Percentiles rank a stretch among this genome's conserved stretches.
Evolutionary conservation across 2,888 invertebrate genomes (phyloP).

Genomic region (Pasiphila rectangulata): DNA sequence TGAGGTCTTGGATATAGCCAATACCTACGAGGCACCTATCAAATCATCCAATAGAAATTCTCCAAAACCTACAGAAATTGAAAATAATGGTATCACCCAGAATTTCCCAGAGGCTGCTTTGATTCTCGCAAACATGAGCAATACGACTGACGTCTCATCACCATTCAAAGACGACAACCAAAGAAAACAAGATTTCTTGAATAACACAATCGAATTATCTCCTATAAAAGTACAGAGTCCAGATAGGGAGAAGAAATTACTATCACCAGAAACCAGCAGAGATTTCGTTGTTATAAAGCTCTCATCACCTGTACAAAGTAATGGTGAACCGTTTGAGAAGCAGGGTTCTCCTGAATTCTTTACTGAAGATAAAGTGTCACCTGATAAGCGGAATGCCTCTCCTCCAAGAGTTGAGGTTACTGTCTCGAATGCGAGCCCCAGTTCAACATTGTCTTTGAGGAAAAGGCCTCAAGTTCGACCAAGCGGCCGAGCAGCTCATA

Average conservation of each 20-base stretch:
- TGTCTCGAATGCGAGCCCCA: conserved; percentile 54
- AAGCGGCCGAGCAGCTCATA: conserved; percentile 69
- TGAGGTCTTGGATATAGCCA: neutral
- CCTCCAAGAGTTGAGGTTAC: conserved; percentile 58
- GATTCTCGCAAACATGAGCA: conserved; percentile 23
- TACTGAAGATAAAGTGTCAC: conserved; percentile 68
- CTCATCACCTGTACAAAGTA: conserved; percentile 61
- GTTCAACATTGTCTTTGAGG: conserved; percentile 63
- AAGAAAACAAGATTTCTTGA: conserved; percentile 77
- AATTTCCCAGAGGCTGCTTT: conserved; percentile 9
- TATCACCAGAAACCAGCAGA: conserved; percentile 57
- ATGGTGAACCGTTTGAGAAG: conserved; percentile 66
- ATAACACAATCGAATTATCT: conserved; percentile 81
- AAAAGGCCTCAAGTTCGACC: conserved; percentile 64
- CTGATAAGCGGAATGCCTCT: conserved; percentile 63
- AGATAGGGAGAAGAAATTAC: conserved; percentile 51
- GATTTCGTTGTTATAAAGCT: conserved; percentile 67
- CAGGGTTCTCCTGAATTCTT: conserved; percentile 69
- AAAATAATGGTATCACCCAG: conserved; percentile 8
- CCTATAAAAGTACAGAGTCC: conserved; percentile 78
- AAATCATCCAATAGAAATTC: neutral
- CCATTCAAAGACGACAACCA: conserved; percentile 61
- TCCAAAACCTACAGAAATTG: neutral
- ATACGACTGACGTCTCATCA: conserved; percentile 53
- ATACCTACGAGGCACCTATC: neutral